Evolutionary conservation across 1,140 invertebrate genomes (phyloP).

Genomic region (Geopemphigus sp.): DNA sequence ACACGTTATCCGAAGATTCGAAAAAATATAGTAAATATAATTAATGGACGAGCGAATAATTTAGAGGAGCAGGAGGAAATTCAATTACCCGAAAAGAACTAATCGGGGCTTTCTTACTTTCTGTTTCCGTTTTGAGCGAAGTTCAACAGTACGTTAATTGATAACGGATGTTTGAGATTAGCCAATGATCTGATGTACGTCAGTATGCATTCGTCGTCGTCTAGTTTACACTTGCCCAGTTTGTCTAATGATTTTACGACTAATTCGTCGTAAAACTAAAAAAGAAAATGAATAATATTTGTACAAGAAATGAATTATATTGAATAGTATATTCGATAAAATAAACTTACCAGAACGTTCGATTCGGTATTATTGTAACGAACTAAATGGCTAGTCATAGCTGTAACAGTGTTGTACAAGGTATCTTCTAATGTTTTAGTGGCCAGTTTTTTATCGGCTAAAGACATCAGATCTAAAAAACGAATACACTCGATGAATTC

Average conservation of each 20-base stretch:
- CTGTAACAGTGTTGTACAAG: background rate
- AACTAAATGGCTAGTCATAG: constrained; percentile 22
- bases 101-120: constrained; percentile 52
- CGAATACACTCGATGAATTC: background rate
- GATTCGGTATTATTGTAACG: background rate
- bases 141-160: constrained; percentile 62
- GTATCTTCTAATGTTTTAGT: constrained; percentile 32
- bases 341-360: background rate
- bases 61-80: no score
- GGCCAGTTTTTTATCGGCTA: background rate
- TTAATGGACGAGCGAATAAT: no score
- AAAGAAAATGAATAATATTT: background rate
- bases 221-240: constrained; percentile 49
- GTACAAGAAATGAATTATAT: background rate
- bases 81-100: no score
- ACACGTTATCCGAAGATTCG: no score
- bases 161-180: constrained; percentile 63
- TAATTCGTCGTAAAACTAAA: constrained; percentile 21
- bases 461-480: constrained; percentile 1
- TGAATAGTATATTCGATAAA: background rate
- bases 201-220: constrained; percentile 60
- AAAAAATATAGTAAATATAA: no score
- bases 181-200: constrained; percentile 66
- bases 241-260: constrained; percentile 41
- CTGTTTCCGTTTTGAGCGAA: constrained; percentile 59